phyloP scores from a whole-genome alignment of 1,140 invertebrate genomes.

The Globodera rostochiensis region DNA sequence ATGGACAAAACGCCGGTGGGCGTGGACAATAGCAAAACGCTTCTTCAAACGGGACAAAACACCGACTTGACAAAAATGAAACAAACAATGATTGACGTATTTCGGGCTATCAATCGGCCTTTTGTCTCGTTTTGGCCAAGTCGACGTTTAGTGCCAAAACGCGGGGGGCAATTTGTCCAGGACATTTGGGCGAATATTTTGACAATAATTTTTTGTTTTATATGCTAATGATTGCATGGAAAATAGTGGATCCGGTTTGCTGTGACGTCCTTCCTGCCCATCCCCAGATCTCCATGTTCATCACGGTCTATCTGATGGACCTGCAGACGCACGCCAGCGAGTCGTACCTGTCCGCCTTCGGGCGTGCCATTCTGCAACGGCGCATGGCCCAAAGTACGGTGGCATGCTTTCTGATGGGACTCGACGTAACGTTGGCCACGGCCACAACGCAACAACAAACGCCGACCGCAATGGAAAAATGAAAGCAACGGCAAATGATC shows the following conservation, averaged over 20 bases:
- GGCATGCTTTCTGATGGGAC: conserved; percentile 63
- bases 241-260: too few relatives aligned
- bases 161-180: not conserved
- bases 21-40: not conserved
- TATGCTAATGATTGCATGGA: too few relatives aligned
- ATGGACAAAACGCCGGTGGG: conserved; percentile 62
- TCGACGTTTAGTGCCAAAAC: too few relatives aligned
- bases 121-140: too few relatives aligned
- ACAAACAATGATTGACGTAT: not conserved
- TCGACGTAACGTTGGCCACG: conserved; percentile 58
- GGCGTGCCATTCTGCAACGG: conserved; percentile 61
- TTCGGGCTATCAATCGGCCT: too few relatives aligned
- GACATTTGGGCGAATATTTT: not conserved
- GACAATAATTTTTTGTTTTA: not conserved
- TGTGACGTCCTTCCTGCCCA: not conserved
- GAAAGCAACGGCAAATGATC: not conserved
- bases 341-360: conserved; percentile 63
- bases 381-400: conserved; percentile 64
- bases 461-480: not conserved
- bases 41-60: not conserved
- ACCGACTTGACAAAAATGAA: not conserved
- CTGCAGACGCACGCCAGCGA: conserved; percentile 61
- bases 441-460: not conserved
- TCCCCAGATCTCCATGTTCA: conserved; percentile 64
- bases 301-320: conserved; percentile 65